Evolutionary conservation across 2,797 vertebrate species (phyloP).

Genomic region (Brotula barbata): DNA sequence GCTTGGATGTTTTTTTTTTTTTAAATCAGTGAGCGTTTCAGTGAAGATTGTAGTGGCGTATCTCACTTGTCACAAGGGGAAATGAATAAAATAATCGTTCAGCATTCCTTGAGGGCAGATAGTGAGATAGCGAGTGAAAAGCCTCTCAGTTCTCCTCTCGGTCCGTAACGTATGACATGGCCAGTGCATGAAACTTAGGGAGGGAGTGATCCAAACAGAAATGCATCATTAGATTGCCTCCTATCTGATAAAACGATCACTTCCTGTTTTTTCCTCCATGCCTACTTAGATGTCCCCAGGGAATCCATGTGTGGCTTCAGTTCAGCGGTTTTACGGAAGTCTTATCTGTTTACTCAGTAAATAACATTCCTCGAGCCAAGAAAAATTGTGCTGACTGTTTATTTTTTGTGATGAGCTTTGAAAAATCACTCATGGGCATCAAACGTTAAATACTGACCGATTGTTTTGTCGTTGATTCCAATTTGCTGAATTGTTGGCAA

Average conservation of each 20-base stretch:
- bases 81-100: conserved; percentile 7
- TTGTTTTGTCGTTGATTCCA: conserved; percentile 19
- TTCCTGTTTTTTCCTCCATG: conserved; percentile 69
- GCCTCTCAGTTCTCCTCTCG: conserved; percentile 26
- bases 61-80: conserved; percentile 19
- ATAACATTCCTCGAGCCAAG: conserved; percentile 71
- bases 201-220: conserved; percentile 32
- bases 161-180: conserved; percentile 33
- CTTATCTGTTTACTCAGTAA: conserved; percentile 73
- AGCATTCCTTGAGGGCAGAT: conserved; percentile 33
- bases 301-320: conserved; percentile 51
- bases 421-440: conserved; percentile 4
- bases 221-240: conserved; percentile 39
- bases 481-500: conserved; percentile 12
- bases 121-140: conserved; percentile 27
- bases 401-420: background rate
- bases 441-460: conserved; percentile 16
- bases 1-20: conserved; percentile 41
- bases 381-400: conserved; percentile 10
- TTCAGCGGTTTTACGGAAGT: conserved; percentile 55
- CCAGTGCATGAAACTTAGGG: conserved; percentile 19
- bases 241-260: conserved; percentile 55
- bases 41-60: conserved; percentile 5
- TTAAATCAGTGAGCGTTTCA: conserved; percentile 7
- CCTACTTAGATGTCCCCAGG: conserved; percentile 46